Evolutionary conservation across 2,888 invertebrate species (phyloP), one percentile per base, ranked within the genome.

Genomic region (Apotomis capreana): DNA sequence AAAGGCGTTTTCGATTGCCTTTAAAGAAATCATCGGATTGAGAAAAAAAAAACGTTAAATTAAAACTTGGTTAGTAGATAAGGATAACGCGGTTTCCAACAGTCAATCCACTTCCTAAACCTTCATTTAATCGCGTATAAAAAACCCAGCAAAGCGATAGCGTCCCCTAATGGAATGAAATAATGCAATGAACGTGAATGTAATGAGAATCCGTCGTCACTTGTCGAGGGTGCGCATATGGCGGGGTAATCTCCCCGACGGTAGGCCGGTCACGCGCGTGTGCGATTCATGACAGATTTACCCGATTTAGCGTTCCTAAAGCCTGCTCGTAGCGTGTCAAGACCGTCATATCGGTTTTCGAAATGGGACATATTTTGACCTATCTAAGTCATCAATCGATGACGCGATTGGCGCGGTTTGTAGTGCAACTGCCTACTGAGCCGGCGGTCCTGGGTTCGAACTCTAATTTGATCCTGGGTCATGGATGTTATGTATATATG

Each of bases 121-220:
- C 46, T 54, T 46, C 26, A 46, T 70, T 70, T 70, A 65, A 71
- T 55, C 55, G 44, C 54, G 61, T 62, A 68, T 61, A 71, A 71
- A 70, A 70, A 61, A 61, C 49, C 40, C 65, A 61, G 26, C 49
- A 13, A 67, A 63, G 52, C 59, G 68, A 72, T 76, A 75, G 77
- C 77, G 74, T 78, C 76, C 79, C 79, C 81, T 84, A 85, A 88
- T 86, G 82, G 82, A 82, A 81, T 80, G 81, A 84, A 84, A 87
- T 87, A 87, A 89, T 85, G 84, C 79, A 84, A 87, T 87, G 86
- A 86, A 85, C 81, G 82, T 79, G 84, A 85, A 86, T 84, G 84
- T 85, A 84, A 87, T 87, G 82, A 84, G 79, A 81, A 84, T 81
- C 83, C 84, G 81, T 77, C 77, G 80, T 82, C 82, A 80, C 75